Base-by-base conservation (phyloP, 1,140 invertebrate genomes). In the Pseudomyrmex sp. region DNA sequence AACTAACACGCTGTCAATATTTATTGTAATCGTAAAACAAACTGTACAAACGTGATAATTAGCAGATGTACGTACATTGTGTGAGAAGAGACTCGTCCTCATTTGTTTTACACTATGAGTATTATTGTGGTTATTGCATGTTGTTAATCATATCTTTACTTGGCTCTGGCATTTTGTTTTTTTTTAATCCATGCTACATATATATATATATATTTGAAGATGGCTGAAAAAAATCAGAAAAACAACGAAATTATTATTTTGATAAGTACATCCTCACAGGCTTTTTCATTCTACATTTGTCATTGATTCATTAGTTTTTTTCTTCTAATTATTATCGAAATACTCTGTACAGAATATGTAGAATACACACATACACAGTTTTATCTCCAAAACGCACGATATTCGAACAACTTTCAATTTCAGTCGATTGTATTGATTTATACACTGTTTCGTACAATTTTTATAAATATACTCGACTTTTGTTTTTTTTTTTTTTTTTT, bases 41-140 rank as follows among this genome's bases (percentile, higher is more conserved):
- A 35, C 54, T 50, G 59, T 15, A 18, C 2, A 15, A 12, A 61
- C 20, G 15, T 23, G 44, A 61, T 66, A 52, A 44, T 63, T 83
- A 9, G 13, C 46, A 62, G 35, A 52, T 70, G 23, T 15, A 56
- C 79, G 54, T 83, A 69, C 73, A n/a, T 15, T 15, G 18, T 54
- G 26, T 59, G 9, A 2, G 20, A 26, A 13, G 23, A 46, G 23
- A 46, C 0, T 26, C 63, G 23, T 63, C 72, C 83, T 87, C 88
- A 89, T 90, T 91, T 84, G 90, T 92, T 92, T 93, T 92, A 88
- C 87, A 89, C 82, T 88, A 65, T 89, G 72, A 72, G 85, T 65
- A 84, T 74, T 90, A 74, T 89, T 88, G 59, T 88, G 72, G 87
- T 91, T 88, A 89, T 85, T 92, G 90, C 91, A 91, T 91, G 87